Evolutionary conservation across 37 sponge, comb jelly and placozoan species (phyloP).

Genomic region (Oscarella lobularis): DNA sequence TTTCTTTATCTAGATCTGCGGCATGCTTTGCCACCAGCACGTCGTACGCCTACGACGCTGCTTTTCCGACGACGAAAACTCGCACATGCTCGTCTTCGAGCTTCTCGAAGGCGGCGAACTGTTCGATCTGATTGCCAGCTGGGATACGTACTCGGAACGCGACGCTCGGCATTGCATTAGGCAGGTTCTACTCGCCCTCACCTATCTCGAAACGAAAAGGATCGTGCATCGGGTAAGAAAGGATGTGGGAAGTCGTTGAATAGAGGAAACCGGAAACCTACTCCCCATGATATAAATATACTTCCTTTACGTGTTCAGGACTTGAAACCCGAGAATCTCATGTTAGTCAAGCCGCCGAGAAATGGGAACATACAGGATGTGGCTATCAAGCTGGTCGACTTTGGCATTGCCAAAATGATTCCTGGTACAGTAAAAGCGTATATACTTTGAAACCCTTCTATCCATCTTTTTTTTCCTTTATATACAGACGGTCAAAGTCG

Average conservation of each 20-base stretch:
- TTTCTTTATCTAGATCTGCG: neutral
- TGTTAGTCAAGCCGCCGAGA: conserved; percentile 1
- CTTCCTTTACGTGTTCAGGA: neutral
- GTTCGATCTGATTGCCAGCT: neutral
- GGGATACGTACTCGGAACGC: neutral
- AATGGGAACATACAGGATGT: neutral
- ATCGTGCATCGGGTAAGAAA: neutral
- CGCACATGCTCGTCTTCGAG: neutral
- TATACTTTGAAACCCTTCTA: too few relatives aligned
- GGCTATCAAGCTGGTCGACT: neutral
- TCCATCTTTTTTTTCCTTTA: too few relatives aligned
- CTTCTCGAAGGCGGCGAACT: neutral
- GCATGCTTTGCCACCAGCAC: neutral
- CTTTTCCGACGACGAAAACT: neutral
- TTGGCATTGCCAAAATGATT: neutral
- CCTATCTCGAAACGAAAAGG: neutral
- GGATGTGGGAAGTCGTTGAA: neutral
- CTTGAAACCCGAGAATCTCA: neutral
- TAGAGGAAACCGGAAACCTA: too few relatives aligned
- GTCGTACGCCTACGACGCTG: neutral
- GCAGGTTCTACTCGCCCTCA: neutral
- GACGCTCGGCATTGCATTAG: neutral
- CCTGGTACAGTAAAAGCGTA: too few relatives aligned
- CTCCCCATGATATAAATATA: neutral
- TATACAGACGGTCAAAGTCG: neutral